A percentile compares a stretch with the other conserved stretches of the same genome.
phyloP scores from a whole-genome alignment of 2,113 vertebrate species.

The Phyllostomus discolor region DNA sequence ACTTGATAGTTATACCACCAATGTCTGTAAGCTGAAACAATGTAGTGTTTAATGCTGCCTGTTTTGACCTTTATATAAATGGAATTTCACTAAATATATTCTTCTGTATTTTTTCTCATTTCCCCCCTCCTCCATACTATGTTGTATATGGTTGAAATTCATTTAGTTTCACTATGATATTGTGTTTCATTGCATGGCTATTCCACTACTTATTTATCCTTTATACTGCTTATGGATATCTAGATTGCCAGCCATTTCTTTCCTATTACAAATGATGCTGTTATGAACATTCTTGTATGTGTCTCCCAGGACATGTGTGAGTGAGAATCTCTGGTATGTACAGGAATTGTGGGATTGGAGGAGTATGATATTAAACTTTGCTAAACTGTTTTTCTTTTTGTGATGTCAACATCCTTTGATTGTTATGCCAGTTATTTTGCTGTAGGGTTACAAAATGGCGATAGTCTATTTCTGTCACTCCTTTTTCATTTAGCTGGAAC shows the following conservation, averaged over 20 bases:
- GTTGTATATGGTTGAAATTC: not conserved
- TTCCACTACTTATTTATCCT: not conserved
- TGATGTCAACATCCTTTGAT: not conserved
- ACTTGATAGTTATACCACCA: not conserved
- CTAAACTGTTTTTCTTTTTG: not conserved
- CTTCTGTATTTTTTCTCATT: not conserved
- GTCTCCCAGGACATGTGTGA: not conserved
- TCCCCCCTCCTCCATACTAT: not conserved
- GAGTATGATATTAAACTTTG: not conserved
- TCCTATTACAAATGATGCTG: not conserved
- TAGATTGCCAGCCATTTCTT: not conserved
- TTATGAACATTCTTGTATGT: not conserved
- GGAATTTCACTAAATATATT: not conserved
- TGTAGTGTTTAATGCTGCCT: not conserved
- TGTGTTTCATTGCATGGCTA: not conserved
- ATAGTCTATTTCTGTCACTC: not conserved
- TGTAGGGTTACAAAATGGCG: not conserved
- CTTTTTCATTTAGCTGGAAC: not conserved
- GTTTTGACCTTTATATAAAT: not conserved
- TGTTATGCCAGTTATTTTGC: not conserved
- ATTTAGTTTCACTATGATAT: not conserved
- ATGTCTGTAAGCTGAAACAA: not conserved
- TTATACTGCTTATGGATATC: not conserved
- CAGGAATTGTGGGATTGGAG: not conserved
- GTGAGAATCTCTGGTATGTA: not conserved